phyloP scores from a whole-genome alignment of 2,113 vertebrate genomes.

The Apteryx mantelli region DNA sequence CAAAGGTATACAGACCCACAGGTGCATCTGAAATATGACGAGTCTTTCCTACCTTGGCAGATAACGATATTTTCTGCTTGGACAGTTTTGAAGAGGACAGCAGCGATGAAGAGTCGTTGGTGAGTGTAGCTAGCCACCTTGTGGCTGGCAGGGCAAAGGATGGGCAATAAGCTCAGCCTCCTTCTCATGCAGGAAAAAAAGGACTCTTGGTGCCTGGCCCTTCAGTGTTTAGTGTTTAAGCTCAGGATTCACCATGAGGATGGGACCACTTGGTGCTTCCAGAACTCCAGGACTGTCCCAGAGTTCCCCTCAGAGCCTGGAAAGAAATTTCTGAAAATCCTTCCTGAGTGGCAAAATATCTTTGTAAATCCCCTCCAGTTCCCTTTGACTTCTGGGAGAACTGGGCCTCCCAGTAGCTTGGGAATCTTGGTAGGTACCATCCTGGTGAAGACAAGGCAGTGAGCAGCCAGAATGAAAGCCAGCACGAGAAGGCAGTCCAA shows the following conservation, averaged over 20 bases:
- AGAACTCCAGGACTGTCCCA: background rate
- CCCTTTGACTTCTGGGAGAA: background rate
- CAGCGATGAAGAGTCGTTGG: background rate
- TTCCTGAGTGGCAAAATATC: background rate
- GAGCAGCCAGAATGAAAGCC: background rate
- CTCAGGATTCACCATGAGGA: background rate
- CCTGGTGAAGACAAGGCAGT: background rate
- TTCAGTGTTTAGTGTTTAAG: background rate
- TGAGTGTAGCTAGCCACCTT: background rate
- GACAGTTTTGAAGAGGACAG: background rate
- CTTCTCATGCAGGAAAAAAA: background rate
- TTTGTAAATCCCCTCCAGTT: background rate
- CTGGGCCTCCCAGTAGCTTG: background rate
- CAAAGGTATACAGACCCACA: background rate
- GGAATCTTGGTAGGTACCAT: background rate
- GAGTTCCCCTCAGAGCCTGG: background rate
- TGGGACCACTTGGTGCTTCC: background rate
- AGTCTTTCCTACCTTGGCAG: background rate
- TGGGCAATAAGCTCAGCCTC: background rate
- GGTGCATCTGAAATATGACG: background rate
- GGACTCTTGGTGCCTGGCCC: background rate
- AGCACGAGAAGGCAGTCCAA: background rate
- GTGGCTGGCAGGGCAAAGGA: background rate
- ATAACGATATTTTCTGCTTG: background rate
- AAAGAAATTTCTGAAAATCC: background rate